Base-by-base conservation (phyloP, 2,888 invertebrate genomes). In the Erannis defoliaria region DNA sequence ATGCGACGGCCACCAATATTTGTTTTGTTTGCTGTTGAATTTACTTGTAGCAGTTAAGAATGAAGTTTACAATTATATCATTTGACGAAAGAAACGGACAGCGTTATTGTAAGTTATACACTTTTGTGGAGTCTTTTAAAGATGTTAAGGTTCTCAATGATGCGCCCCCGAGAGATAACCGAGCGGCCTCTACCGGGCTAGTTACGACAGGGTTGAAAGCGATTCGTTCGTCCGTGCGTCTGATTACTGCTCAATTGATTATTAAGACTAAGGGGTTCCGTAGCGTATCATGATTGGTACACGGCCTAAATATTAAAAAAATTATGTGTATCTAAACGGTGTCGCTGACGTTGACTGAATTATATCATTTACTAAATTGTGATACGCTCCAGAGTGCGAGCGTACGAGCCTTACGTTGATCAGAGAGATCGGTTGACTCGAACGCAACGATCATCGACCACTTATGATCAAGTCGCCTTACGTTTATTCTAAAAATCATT, bases 191-290 rank as follows among this genome's bases (percentile, higher is more conserved):
- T 85, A 86, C 81, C 82, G 87, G 85, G 78, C 83, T 89, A 90
- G 88, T 80, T 80, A 85, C 77, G 80, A 85, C 90, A 88, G 89
- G 88, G 89, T 87, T 84, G 82, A 82, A 82, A 87, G 88, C 81
- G 85, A 86, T 89, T 84, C 87, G 89, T 88, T 86, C 89, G 87
- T 90, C 89, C 90, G 86, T 88, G 87, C 88, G 87, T 86, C 87
- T 78, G 80, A 82, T 81, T 83, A 85, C 86, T 90, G 90, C 90
- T 90, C 90, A 91, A 91, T 89, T 89, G 84, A 88, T 67, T 84
- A 78, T 82, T 88, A 89, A 88, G 84, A 82, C 76, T 88, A 84
- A 80, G 75, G 67, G 80, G 78, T 80, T 80, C 79, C 77, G 74
- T 81, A 83, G 83, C 77, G 79, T 79, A 78, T 78, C 84, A 84